These are phyloP conservation scores for Acromyrmex charruanus DNA, from an alignment of 1,140 invertebrate species.

Conservation along the genomic window DNA sequence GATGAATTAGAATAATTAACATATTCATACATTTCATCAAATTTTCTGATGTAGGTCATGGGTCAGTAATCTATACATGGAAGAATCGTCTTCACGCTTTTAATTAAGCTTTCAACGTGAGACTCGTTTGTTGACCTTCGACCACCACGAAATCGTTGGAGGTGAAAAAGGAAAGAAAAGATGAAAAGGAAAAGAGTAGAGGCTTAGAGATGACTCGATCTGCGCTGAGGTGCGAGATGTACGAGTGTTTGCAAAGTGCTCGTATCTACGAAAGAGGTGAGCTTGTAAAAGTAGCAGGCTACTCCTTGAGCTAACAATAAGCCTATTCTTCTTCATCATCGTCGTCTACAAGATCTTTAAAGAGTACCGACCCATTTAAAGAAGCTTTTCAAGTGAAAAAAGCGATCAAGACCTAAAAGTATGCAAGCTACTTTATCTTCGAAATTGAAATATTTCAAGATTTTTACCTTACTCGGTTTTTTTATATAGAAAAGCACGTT, in stretches of 20 bases:
- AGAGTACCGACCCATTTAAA: constrained; percentile 19
- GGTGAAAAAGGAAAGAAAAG: neutral
- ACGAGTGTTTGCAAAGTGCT: constrained; percentile 64
- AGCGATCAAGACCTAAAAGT: neutral
- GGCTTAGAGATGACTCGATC: neutral
- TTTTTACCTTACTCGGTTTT: neutral
- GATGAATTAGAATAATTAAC: neutral
- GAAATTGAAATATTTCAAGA: neutral
- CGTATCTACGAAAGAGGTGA: constrained; percentile 42
- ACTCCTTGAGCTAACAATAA: constrained; percentile 51
- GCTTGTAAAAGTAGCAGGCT: constrained; percentile 41
- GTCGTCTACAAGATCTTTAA: constrained; percentile 50
- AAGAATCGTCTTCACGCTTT: constrained; percentile 16
- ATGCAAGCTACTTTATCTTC: neutral
- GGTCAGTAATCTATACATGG: neutral
- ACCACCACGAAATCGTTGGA: constrained; percentile 35
- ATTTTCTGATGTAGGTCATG: neutral
- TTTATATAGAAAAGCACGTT: neutral
- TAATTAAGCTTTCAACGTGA: constrained; percentile 25
- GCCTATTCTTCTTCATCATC: constrained; percentile 59
- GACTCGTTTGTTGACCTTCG: constrained; percentile 33
- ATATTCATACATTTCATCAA: neutral
- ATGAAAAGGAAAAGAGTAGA: neutral
- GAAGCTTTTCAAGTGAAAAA: neutral
- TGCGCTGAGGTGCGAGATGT: constrained; percentile 31